Conservation (phyloP, 2,888 invertebrate genomes). For the Macaria notata region DNA sequence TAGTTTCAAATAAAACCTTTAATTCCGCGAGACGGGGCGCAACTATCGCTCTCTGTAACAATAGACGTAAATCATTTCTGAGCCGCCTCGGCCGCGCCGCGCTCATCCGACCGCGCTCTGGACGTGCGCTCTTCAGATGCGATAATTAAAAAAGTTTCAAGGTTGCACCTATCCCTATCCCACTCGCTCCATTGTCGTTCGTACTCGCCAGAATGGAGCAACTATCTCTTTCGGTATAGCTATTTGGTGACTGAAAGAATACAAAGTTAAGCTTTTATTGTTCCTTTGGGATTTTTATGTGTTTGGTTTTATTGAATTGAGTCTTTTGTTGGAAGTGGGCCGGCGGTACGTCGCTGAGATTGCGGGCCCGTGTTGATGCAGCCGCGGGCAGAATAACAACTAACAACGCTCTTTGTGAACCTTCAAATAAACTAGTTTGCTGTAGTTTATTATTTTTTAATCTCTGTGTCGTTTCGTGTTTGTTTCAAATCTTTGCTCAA, state of each 20-base stretch:
- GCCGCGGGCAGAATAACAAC: slow-evolving; percentile 16
- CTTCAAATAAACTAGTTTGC: too few species aligned
- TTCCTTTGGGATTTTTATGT: slow-evolving; percentile 45
- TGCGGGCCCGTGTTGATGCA: slow-evolving; percentile 23
- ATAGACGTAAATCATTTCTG: slow-evolving; percentile 45
- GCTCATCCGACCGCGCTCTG: slow-evolving; percentile 35
- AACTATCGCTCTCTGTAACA: slow-evolving; percentile 39
- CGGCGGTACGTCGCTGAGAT: slow-evolving; percentile 22
- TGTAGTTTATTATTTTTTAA: too few species aligned
- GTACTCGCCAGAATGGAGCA: slow-evolving; percentile 7
- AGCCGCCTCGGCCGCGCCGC: slow-evolving; percentile 19
- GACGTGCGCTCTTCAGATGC: slow-evolving; percentile 31
- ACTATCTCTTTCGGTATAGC: slow-evolving; percentile 7
- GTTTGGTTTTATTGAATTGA: slow-evolving; percentile 51
- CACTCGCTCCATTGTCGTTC: slow-evolving; percentile 22
- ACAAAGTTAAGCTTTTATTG: slow-evolving; percentile 50
- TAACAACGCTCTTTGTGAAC: slow-evolving; percentile 12
- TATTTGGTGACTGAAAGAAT: slow-evolving; percentile 40
- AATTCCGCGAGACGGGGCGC: slow-evolving; percentile 23
- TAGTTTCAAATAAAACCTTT: slow-evolving; percentile 30
- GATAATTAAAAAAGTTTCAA: slow-evolving; percentile 61
- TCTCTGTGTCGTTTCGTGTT: too few species aligned
- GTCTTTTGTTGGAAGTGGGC: slow-evolving; percentile 37
- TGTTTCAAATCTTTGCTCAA: too few species aligned
- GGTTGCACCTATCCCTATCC: slow-evolving; percentile 43